A percentile compares a stretch with the other conserved stretches of the same genome.
Conservation (phyloP, 1,140 invertebrate species). For the Paramacrobiotus metropolitanus region DNA sequence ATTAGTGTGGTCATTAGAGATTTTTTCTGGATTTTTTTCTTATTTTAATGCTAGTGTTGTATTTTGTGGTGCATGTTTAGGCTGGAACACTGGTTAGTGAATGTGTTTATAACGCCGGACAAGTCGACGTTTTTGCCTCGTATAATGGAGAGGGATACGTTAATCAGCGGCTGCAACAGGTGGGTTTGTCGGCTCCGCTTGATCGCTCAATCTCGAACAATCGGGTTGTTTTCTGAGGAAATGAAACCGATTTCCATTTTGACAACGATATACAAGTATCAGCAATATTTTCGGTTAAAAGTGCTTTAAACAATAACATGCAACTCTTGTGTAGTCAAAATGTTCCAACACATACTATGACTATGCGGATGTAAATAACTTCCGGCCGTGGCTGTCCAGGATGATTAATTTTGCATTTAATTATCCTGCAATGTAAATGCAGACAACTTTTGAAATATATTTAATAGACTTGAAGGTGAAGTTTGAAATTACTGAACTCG, state of each 20-base stretch:
- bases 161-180: not conserved
- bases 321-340: not conserved
- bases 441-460: no score
- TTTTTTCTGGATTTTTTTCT: no score
- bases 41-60: no score
- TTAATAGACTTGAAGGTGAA: no score
- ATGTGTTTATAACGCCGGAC: not conserved
- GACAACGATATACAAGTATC: not conserved
- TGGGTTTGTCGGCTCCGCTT: not conserved
- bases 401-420: no score
- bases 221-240: not conserved
- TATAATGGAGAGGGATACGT: not conserved
- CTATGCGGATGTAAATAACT: no score
- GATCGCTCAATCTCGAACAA: not conserved
- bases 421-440: no score
- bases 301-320: not conserved
- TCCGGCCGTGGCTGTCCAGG: no score
- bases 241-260: not conserved
- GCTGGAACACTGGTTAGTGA: not conserved
- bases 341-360: no score
- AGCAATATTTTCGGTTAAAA: not conserved
- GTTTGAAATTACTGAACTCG: no score
- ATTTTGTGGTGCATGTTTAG: slow-evolving; percentile 1
- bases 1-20: no score
- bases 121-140: not conserved